Conservation (phyloP, 2,888 invertebrate genomes). For the Timandra comae region DNA sequence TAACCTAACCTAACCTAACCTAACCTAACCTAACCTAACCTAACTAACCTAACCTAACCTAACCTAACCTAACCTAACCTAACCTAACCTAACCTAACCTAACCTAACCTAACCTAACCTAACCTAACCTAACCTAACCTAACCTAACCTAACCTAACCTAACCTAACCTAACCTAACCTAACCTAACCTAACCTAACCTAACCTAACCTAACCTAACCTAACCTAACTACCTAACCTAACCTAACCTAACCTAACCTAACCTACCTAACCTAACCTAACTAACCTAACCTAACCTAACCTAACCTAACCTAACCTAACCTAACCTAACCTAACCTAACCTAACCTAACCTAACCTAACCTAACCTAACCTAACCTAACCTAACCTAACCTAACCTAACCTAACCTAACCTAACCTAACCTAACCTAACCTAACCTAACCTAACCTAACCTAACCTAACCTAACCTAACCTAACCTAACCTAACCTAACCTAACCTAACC, state of each 20-base stretch:
- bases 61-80: constrained; percentile 9
- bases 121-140: constrained; percentile 8
- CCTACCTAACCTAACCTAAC: constrained; percentile 16
- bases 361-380: constrained; percentile 3
- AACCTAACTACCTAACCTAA: constrained; percentile 10
- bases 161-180: constrained; percentile 14
- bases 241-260: too few relatives aligned
- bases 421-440: constrained; percentile 12
- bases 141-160: constrained; percentile 11
- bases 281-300: constrained; percentile 16
- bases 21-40: constrained; percentile 15
- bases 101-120: constrained; percentile 9
- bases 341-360: constrained; percentile 2
- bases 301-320: constrained; percentile 11
- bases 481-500: constrained; percentile 25
- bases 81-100: constrained; percentile 13
- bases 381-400: constrained; percentile 5
- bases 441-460: constrained; percentile 15
- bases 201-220: constrained; percentile 13
- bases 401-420: constrained; percentile 9
- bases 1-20: constrained; percentile 14
- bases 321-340: constrained; percentile 5
- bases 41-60: constrained; percentile 13
- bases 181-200: constrained; percentile 5
- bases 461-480: constrained; percentile 6